phyloP scores from a whole-genome alignment of 2,888 invertebrate genomes.

The Hydraecia micacea region DNA sequence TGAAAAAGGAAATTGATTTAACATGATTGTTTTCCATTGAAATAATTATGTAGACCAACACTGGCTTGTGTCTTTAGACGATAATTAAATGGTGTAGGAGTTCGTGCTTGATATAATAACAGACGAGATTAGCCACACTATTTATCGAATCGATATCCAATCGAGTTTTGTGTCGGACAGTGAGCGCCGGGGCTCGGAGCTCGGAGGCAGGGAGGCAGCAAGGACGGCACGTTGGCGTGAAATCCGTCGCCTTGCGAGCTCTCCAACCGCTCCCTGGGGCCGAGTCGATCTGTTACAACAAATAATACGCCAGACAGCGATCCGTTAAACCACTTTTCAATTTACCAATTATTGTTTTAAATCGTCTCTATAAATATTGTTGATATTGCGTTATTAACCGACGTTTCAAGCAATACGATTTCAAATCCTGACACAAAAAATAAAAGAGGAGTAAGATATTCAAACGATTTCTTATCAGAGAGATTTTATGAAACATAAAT shows the following conservation, averaged over 20 bases:
- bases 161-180: constrained; percentile 56
- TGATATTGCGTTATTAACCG: constrained; percentile 32
- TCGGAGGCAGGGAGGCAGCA: constrained; percentile 39
- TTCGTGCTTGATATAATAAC: constrained; percentile 57
- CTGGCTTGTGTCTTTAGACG: constrained; percentile 19
- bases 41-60: constrained; percentile 32
- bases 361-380: constrained; percentile 56
- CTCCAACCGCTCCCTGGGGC: constrained; percentile 66
- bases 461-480: constrained; percentile 1
- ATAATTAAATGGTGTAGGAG: constrained; percentile 33
- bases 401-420: constrained; percentile 6
- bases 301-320: constrained; percentile 69
- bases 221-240: constrained; percentile 53
- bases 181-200: constrained; percentile 16
- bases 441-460: neutral
- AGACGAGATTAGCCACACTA: constrained; percentile 53
- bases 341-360: constrained; percentile 66
- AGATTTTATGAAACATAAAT: neutral
- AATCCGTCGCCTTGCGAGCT: constrained; percentile 60
- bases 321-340: constrained; percentile 70
- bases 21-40: constrained; percentile 16
- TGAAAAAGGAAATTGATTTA: constrained; percentile 25
- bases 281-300: constrained; percentile 70
- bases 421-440: neutral
- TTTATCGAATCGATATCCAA: constrained; percentile 65